Percentiles rank a stretch among this genome's conserved stretches.
phyloP scores from a whole-genome alignment of 2,113 vertebrate genomes.

The Nyctibius bracteatus region DNA sequence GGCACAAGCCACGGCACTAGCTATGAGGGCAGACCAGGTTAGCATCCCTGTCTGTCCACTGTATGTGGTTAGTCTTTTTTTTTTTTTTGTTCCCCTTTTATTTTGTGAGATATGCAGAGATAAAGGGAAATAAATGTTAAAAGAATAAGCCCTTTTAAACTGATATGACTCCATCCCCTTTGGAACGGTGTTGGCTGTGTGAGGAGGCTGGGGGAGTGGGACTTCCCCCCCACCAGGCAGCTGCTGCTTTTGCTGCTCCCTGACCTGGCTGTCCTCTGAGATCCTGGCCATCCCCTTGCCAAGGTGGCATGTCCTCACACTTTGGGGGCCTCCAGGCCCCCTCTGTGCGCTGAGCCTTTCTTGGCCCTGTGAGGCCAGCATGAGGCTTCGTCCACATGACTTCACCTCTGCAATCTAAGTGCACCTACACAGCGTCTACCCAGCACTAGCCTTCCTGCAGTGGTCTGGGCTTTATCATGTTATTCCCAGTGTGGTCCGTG shows the following conservation, averaged over 20 bases:
- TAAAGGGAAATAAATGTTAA: not conserved
- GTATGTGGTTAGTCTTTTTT: not conserved
- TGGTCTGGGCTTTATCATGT: not conserved
- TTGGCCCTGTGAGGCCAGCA: not conserved
- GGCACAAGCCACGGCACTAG: not conserved
- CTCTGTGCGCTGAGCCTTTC: not conserved
- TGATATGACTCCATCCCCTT: accelerated
- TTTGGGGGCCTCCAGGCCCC: not conserved
- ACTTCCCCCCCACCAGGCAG: not conserved
- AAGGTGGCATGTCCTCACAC: accelerated
- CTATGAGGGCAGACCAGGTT: not conserved
- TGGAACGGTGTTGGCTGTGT: not conserved
- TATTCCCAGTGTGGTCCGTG: not conserved
- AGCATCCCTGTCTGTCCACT: not conserved
- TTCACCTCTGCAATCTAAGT: not conserved
- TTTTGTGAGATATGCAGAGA: not conserved
- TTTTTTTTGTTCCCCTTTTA: not conserved
- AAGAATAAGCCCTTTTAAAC: not conserved
- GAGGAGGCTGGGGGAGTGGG: not conserved
- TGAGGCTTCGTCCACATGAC: accelerated
- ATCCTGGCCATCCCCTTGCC: not conserved
- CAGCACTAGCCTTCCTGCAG: not conserved
- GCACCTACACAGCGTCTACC: no score
- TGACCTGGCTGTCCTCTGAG: not conserved
- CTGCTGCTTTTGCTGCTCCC: not conserved